Percentiles rank a stretch among this genome's conserved stretches.
These are phyloP conservation scores for Ceratotherium simum DNA, from an alignment of 2,113 vertebrate species.

Conservation along the genomic window DNA sequence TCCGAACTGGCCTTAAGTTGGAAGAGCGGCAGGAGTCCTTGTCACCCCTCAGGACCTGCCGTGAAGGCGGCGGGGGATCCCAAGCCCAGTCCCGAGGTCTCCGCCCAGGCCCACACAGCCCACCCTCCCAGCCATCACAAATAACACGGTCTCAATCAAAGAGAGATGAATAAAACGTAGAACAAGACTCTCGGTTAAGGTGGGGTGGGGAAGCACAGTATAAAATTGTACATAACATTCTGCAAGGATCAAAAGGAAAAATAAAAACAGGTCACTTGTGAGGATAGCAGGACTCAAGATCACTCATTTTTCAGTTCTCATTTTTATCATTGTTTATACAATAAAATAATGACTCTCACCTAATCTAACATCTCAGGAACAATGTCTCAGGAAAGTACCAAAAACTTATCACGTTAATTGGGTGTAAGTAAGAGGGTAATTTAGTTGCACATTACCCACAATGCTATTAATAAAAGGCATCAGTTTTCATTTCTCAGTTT, in stretches of 20 bases:
- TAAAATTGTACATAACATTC: background rate
- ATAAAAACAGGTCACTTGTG: background rate
- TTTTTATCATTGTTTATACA: slow-evolving; percentile 2
- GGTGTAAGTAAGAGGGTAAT: background rate
- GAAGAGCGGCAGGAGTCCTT: background rate
- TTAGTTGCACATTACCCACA: background rate
- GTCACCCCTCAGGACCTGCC: background rate
- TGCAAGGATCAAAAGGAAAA: background rate
- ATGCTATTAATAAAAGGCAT: background rate
- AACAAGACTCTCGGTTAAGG: background rate
- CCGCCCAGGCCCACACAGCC: background rate
- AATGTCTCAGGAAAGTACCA: slow-evolving; percentile 30
- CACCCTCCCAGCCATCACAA: background rate
- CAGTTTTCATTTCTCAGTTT: background rate
- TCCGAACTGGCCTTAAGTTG: background rate
- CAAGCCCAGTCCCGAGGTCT: background rate
- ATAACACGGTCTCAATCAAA: background rate
- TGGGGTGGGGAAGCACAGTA: background rate
- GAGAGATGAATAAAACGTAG: background rate
- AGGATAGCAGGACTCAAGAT: background rate
- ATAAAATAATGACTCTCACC: background rate
- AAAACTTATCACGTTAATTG: background rate
- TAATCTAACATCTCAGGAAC: background rate
- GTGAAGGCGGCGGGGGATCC: accelerated
- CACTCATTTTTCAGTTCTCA: background rate